phyloP scores from a whole-genome alignment of 2,113 vertebrate species.

The Suncus etruscus region DNA sequence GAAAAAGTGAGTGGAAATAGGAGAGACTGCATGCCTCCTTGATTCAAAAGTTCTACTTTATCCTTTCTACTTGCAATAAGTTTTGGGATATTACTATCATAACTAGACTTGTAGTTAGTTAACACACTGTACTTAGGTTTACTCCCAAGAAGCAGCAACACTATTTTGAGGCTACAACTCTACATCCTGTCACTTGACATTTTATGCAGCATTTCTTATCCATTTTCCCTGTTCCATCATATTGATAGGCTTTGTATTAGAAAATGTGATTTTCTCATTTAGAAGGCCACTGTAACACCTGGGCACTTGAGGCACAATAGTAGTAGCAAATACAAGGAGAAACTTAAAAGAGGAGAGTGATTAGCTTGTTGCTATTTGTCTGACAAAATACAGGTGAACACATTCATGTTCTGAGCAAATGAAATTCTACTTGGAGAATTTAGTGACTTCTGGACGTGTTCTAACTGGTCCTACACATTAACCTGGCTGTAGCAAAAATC shows the following conservation, averaged over 20 bases:
- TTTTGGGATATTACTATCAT: not conserved
- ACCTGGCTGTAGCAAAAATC: slow-evolving; percentile 62
- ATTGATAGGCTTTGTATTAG: slow-evolving; percentile 10
- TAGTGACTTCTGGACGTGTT: slow-evolving; percentile 1
- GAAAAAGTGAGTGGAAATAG: not conserved
- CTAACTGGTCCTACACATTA: slow-evolving; percentile 47
- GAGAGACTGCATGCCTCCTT: not conserved
- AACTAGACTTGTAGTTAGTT: not conserved
- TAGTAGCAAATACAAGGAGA: slow-evolving; percentile 18
- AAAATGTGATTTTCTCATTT: slow-evolving; percentile 19
- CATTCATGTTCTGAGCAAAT: not conserved
- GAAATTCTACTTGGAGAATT: slow-evolving; percentile 16
- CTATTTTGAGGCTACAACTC: not conserved
- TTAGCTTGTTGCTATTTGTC: not conserved
- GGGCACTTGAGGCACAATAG: slow-evolving; percentile 45
- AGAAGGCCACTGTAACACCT: slow-evolving; percentile 32
- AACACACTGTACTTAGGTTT: not conserved
- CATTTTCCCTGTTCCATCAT: not conserved
- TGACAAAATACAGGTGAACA: slow-evolving; percentile 19
- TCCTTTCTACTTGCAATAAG: not conserved
- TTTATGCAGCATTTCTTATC: not conserved
- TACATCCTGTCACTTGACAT: not conserved
- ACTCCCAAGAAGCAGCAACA: not conserved
- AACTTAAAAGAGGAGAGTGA: not conserved
- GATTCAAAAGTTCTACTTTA: not conserved